Evolutionary conservation across 2,797 vertebrate genomes (phyloP), one percentile per base, ranked within the genome.

Genomic region (Siniperca undulata): DNA sequence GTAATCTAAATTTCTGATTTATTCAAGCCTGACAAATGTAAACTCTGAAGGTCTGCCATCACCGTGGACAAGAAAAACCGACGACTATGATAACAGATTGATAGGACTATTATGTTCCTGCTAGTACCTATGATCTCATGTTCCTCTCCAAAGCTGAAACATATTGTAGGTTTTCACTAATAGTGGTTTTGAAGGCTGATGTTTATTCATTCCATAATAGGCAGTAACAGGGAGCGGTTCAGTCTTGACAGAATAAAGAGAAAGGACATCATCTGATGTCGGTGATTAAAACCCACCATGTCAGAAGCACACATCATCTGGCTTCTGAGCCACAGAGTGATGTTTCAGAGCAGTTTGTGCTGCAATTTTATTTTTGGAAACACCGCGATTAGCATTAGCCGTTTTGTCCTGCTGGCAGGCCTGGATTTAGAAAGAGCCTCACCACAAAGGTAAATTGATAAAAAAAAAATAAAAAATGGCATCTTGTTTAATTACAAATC

Each of bases 321-420:
- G 48, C 66, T 74, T 53, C 56, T 48, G 52, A 81, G 71, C 73
- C 46, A 53, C 36, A 61, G 50, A 83, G 44, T 70, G 30, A 71
- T 50, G 70, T 81, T 83, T 86, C 24, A 65, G n/a, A 85, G 77
- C 53, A 74, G 67, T 83, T 85, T 83, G 76, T 77, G 40, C 70
- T 75, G 60, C 40, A 62, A 24, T 76, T 82, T 86, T 77, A 87
- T 80, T 86, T 87, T 87, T 87, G 79, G 75, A 77, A 87, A 78
- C 68, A 6, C 59, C 76, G 77, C n/a, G 6, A 78, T 83, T 77
- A 78, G 66, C 9, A 0, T 77, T 76, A 46, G 48, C 44, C 69
- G 65, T 75, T 84, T 65, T 77, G 53, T 80, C 61, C 69, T 55
- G 58, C 68, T 58, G 52, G 36, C 74, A 67, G 46, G 73, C 68